A percentile compares a stretch with the other conserved stretches of the same genome.
phyloP scores from a whole-genome alignment of 2,797 vertebrate species.

The Morus bassanus region DNA sequence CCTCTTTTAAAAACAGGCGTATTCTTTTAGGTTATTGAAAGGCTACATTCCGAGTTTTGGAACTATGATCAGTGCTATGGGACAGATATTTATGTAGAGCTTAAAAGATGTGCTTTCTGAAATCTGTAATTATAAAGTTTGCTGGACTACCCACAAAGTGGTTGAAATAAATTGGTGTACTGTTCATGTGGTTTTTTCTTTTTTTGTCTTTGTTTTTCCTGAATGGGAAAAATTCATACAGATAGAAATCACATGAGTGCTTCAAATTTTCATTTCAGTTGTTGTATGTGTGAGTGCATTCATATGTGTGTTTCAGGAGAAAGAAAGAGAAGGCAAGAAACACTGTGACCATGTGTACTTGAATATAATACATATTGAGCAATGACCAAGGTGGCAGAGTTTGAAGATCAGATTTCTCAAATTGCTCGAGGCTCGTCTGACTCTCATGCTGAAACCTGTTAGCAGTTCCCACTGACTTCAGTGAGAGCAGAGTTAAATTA shows the following conservation, averaged over 20 bases:
- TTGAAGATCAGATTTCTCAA: conserved; percentile 10
- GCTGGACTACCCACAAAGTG: background rate
- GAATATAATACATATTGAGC: background rate
- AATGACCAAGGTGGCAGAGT: background rate
- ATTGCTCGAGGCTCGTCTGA: background rate
- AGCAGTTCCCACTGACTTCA: background rate
- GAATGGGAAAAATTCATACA: background rate
- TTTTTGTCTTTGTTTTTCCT: background rate
- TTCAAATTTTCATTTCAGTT: background rate
- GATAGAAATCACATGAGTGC: background rate
- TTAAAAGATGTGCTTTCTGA: background rate
- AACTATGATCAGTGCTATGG: background rate
- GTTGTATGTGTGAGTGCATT: background rate
- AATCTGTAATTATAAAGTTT: background rate
- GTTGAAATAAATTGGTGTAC: background rate
- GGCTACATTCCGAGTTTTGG: background rate
- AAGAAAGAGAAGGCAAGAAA: background rate
- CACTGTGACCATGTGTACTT: background rate
- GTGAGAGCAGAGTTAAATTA: background rate
- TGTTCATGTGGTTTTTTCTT: background rate
- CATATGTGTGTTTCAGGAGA: background rate
- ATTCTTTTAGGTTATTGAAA: background rate
- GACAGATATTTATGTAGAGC: background rate
- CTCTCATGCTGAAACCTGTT: background rate
- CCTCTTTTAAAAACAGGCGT: background rate